Conservation (phyloP, 2,113 vertebrate species). For the Sebastes fasciatus region DNA sequence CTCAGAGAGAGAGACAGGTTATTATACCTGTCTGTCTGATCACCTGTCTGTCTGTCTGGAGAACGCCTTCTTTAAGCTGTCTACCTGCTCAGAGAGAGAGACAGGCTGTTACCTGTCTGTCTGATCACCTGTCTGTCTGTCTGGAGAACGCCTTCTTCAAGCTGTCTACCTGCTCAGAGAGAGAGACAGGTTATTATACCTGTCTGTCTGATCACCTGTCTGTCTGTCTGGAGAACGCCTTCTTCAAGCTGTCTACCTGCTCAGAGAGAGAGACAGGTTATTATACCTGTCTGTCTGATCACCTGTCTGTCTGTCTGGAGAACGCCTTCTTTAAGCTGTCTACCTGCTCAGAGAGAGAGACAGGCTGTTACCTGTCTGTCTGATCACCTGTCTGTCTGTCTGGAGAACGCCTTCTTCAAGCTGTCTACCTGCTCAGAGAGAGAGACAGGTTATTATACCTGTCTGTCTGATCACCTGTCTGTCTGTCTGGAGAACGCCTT, state of each 20-base stretch:
- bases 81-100: conserved; percentile 78
- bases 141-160: conserved; percentile 97
- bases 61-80: conserved; percentile 97
- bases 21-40: not conserved
- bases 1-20: not conserved
- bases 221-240: conserved; percentile 95
- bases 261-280: not conserved
- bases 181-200: not conserved
- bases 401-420: conserved; percentile 96
- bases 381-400: conserved; percentile 87
- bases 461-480: not conserved
- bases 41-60: conserved; percentile 93
- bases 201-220: not conserved
- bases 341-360: conserved; percentile 70
- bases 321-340: conserved; percentile 98
- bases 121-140: conserved; percentile 85
- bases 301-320: conserved; percentile 94
- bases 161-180: conserved; percentile 87
- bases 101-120: not conserved
- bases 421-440: conserved; percentile 87
- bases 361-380: not conserved
- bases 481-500: conserved; percentile 95
- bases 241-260: conserved; percentile 95
- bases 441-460: not conserved
- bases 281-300: not conserved